Evolutionary conservation across 2,888 invertebrate genomes (phyloP).

Genomic region (Malachius bipustulatus): DNA sequence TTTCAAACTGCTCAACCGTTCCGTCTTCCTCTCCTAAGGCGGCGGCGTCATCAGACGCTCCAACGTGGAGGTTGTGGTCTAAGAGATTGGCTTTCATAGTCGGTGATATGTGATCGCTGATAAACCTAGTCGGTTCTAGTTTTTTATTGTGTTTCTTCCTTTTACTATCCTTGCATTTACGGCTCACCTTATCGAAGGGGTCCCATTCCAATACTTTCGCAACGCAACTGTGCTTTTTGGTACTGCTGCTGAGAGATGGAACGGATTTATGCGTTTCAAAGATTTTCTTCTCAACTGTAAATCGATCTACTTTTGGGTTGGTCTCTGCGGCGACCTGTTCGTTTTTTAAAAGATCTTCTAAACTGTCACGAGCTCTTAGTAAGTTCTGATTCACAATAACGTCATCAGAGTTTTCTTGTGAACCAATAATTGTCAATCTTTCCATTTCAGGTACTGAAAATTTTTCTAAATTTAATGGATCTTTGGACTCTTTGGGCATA

Average conservation of each 20-base stretch:
- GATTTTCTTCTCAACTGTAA: constrained; percentile 15
- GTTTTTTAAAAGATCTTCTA: constrained; percentile 27
- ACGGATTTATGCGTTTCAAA: constrained; percentile 22
- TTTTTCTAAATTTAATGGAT: no score
- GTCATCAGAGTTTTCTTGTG: neutral
- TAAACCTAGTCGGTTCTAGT: neutral
- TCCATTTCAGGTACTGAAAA: neutral
- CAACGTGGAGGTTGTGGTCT: constrained; percentile 11
- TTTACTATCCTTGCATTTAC: constrained; percentile 30
- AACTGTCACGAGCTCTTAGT: constrained; percentile 28
- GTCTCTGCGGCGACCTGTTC: constrained; percentile 19
- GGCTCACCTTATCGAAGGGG: constrained; percentile 28
- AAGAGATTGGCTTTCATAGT: constrained; percentile 6
- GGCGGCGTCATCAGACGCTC: neutral
- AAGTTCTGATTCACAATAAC: constrained; percentile 15
- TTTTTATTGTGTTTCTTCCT: constrained; percentile 9
- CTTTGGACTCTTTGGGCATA: no score
- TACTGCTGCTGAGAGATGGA: constrained; percentile 17
- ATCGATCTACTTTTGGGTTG: no score
- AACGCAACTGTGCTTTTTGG: constrained; percentile 18
- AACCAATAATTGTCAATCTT: neutral
- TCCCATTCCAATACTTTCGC: constrained; percentile 27
- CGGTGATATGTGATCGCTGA: neutral
- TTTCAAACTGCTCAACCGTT: neutral
- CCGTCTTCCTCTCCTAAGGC: neutral